These are phyloP conservation scores for Bombus turneri DNA, from an alignment of 1,140 invertebrate species.

Conservation along the genomic window DNA sequence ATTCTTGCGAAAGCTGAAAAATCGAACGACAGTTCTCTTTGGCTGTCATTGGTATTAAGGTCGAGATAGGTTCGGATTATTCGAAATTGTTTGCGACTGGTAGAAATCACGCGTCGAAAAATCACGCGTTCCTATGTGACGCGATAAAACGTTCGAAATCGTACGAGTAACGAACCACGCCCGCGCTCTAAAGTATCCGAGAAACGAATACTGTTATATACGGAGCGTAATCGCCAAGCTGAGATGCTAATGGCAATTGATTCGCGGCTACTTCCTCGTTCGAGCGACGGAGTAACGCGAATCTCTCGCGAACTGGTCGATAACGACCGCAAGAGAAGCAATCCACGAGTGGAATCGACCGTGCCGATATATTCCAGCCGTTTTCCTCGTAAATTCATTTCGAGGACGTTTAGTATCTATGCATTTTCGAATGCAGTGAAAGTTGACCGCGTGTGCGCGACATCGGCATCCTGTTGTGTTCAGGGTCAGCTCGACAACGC, in stretches of 20 bases:
- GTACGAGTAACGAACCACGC: not conserved
- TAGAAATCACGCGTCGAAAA: not conserved
- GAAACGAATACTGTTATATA: not conserved
- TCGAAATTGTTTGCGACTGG: no score
- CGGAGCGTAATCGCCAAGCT: not conserved
- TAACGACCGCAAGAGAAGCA: not conserved
- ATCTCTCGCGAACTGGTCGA: not conserved
- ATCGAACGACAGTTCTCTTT: not conserved
- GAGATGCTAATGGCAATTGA: conserved; percentile 6
- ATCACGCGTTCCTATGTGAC: not conserved
- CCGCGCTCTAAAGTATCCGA: not conserved
- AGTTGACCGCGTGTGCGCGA: conserved; percentile 60
- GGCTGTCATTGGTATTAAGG: no score
- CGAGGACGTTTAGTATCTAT: conserved; percentile 58
- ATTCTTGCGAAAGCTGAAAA: not conserved
- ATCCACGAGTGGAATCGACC: not conserved
- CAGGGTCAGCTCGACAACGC: conserved; percentile 64
- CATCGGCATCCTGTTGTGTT: conserved; percentile 67
- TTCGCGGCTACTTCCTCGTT: conserved; percentile 11
- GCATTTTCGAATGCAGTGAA: conserved; percentile 71
- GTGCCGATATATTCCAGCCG: not conserved
- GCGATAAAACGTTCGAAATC: not conserved
- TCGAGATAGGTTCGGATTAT: no score
- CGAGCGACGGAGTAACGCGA: not conserved
- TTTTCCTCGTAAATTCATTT: conserved; percentile 48